Base-by-base conservation (phyloP, 2,113 vertebrate genomes). In the Verasper variegatus region DNA sequence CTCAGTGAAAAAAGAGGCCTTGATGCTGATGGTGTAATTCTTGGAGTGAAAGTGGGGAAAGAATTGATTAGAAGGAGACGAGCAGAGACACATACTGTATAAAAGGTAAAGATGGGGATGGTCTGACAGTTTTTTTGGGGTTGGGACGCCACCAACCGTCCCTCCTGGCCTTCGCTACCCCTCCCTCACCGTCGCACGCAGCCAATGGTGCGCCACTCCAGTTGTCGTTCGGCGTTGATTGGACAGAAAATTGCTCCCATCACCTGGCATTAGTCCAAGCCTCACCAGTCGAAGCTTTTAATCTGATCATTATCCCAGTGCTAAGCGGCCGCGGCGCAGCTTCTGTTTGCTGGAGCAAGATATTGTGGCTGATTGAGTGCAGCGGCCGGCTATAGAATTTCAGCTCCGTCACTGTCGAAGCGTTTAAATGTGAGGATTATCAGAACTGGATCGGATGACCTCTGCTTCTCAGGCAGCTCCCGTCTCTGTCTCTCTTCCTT, bases 261-360 rank as follows among this genome's bases (percentile, higher is more conserved):
- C 74, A 67, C 82, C 85, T 91, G 89, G 89, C 88, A 82, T 82
- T 60, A 71, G 82, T 84, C 87, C 86, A 87, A 85, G 69, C 84
- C 83, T 79, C 86, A 66, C 74, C 82, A 88, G 83, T 85, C 80
- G 82, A 80, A 91, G 85, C 85, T 86, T 87, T 90, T 91, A 89
- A 89, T 92, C 90, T 84, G 87, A 88, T 87, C 68, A 77, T 89
- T 83, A 90, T 89, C 87, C 88, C 1, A 18, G 67, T 35, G 78
- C 79, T 81, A 79, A 89, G 81, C 78, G 51, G 75, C 78, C 24
- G 80, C 71, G 35, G 72, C 57, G 12, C 84, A 70, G 86, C 78
- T 82, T 88, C 83, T 83, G 84, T 87, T 89, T 88, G 86, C 81
- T 47, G 73, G 78, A 75, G 82, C 84, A 76, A 81, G 86, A 90